Conservation (phyloP, 2,113 vertebrate genomes). For the Synodontis membranacea region DNA sequence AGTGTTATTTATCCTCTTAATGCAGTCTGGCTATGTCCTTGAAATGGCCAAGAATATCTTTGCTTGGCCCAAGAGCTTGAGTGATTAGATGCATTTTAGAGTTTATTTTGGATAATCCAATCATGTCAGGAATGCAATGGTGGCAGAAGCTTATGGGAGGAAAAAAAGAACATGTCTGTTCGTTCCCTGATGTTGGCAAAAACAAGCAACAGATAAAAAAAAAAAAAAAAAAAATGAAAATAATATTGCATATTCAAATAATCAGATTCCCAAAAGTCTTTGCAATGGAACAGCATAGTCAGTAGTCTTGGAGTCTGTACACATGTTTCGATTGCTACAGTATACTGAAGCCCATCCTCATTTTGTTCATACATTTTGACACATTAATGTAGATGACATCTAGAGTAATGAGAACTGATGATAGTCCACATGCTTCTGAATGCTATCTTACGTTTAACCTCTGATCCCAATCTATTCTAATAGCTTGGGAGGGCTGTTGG, state of each 20-base stretch:
- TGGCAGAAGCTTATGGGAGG: neutral
- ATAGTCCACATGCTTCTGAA: constrained; percentile 7
- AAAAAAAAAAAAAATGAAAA: too few species aligned
- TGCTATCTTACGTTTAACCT: constrained; percentile 59
- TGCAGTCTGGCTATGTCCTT: neutral
- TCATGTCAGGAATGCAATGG: constrained; percentile 16
- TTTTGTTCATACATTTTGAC: constrained; percentile 47
- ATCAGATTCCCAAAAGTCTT: neutral
- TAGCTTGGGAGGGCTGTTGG: constrained; percentile 29
- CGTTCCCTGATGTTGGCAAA: neutral
- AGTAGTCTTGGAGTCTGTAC: neutral
- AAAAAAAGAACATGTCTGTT: neutral
- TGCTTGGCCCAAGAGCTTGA: neutral
- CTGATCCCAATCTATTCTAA: constrained; percentile 60
- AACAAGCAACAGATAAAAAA: neutral
- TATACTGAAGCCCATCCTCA: neutral
- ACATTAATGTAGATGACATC: constrained; percentile 20
- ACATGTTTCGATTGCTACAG: neutral
- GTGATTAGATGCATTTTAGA: neutral
- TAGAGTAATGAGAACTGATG: constrained; percentile 52
- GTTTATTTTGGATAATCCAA: constrained; percentile 17
- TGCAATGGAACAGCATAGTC: neutral
- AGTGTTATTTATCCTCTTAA: neutral
- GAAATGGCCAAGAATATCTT: constrained; percentile 8
- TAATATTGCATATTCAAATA: neutral